A percentile compares a stretch with the other conserved stretches of the same genome.
Evolutionary conservation across 2,888 invertebrate species (phyloP).

Genomic region (Bembecia ichneumoniformis): DNA sequence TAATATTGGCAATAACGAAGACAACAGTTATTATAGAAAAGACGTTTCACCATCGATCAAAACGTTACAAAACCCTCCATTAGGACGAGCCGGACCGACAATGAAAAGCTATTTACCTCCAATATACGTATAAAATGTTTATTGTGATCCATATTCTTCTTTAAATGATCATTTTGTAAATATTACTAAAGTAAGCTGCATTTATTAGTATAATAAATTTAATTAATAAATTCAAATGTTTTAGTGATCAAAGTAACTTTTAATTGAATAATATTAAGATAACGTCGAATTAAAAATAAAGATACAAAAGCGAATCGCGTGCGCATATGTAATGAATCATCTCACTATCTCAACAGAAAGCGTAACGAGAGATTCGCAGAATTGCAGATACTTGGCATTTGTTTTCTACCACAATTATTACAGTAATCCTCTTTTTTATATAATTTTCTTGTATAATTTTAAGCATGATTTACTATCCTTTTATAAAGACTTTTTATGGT

Average conservation of each 20-base stretch:
- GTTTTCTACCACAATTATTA: not conserved
- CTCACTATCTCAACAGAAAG: constrained; percentile 55
- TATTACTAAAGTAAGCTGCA: constrained; percentile 37
- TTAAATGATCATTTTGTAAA: constrained; percentile 33
- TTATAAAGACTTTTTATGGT: too few relatives aligned
- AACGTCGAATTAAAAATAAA: not conserved
- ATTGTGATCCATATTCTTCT: constrained; percentile 36
- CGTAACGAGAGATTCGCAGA: constrained; percentile 38
- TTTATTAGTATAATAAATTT: constrained; percentile 37
- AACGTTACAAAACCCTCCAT: constrained; percentile 37
- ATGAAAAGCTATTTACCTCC: constrained; percentile 59
- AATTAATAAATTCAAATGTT: not conserved
- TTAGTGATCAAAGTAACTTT: not conserved
- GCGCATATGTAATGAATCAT: constrained; percentile 28
- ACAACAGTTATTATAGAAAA: constrained; percentile 25
- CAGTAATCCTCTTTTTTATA: not conserved
- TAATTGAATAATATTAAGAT: not conserved
- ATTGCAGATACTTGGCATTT: not conserved
- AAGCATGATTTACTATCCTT: too few relatives aligned
- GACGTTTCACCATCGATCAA: constrained; percentile 39
- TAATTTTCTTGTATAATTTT: too few relatives aligned
- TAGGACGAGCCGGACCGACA: constrained; percentile 60
- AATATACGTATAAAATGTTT: constrained; percentile 34
- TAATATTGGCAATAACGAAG: constrained; percentile 22
- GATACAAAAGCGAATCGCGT: constrained; percentile 27